phyloP scores from a whole-genome alignment of 64 coral and sea anemone species.

The Acropora tenuis region DNA sequence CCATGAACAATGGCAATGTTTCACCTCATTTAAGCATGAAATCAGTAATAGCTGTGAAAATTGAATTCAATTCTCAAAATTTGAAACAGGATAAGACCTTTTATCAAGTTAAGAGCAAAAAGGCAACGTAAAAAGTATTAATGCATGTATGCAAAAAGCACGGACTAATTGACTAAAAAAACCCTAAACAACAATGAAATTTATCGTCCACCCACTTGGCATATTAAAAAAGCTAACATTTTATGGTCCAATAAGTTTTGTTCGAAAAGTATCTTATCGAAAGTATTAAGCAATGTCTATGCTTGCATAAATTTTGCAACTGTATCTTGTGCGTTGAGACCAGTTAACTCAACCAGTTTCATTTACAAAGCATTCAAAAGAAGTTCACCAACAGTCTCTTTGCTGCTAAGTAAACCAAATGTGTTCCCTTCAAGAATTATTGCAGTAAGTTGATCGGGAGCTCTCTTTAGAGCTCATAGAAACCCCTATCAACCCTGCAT shows the following conservation, averaged over 20 bases:
- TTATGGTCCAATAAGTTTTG: not conserved
- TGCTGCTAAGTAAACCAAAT: slow-evolving; percentile 1
- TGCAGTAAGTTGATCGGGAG: not conserved
- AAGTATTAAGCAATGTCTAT: not conserved
- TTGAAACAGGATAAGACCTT: not conserved
- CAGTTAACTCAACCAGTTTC: slow-evolving; percentile 5
- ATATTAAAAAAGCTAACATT: not conserved
- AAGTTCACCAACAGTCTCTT: slow-evolving; percentile 13
- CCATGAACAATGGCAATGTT: slow-evolving; percentile 21
- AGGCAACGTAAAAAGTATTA: not conserved
- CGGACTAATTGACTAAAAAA: not conserved
- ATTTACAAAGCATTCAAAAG: slow-evolving; percentile 8
- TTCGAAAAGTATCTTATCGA: not conserved
- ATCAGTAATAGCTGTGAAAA: not conserved
- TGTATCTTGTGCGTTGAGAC: slow-evolving; percentile 10
- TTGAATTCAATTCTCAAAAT: not conserved
- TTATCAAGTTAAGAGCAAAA: not conserved
- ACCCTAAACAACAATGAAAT: not conserved
- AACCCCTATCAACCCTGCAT: slow-evolving; percentile 2
- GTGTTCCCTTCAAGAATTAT: slow-evolving; percentile 13
- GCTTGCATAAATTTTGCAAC: slow-evolving; percentile 20
- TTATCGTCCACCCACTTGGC: not conserved
- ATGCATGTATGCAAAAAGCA: not conserved
- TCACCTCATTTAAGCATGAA: not conserved
- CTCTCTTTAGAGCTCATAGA: not conserved